These are phyloP conservation scores for Hyposoter didymator DNA, from an alignment of 2,888 invertebrate species.

Conservation along the genomic window DNA sequence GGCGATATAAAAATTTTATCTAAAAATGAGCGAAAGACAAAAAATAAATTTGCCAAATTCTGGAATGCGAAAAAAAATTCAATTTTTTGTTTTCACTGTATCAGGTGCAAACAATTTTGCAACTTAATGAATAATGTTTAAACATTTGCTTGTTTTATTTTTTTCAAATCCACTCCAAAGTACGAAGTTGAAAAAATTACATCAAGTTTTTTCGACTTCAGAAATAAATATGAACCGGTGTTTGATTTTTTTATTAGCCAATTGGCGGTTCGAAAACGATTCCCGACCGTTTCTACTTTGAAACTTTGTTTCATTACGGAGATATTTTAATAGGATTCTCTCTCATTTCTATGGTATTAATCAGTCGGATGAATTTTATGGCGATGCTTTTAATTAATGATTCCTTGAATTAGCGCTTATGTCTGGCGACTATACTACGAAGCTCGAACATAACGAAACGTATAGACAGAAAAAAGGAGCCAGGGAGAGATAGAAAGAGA, in stretches of 20 bases:
- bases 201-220: background rate
- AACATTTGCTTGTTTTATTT: background rate
- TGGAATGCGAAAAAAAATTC: background rate
- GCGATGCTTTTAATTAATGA: conserved; percentile 41
- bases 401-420: conserved; percentile 39
- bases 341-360: conserved; percentile 3
- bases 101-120: background rate
- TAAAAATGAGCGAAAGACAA: background rate
- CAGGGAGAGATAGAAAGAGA: background rate
- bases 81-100: background rate
- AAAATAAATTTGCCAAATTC: background rate
- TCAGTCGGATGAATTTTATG: conserved; percentile 9
- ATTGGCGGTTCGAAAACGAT: background rate
- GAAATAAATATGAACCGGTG: too few species aligned
- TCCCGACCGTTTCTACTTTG: background rate
- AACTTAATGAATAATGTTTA: background rate
- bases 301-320: background rate
- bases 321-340: background rate
- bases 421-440: background rate
- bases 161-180: background rate
- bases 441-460: background rate
- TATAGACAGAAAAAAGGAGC: background rate
- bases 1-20: background rate
- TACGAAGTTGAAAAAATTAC: background rate
- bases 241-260: background rate